phyloP scores from a whole-genome alignment of 2,113 vertebrate genomes.

The Macquaria ambigua region DNA sequence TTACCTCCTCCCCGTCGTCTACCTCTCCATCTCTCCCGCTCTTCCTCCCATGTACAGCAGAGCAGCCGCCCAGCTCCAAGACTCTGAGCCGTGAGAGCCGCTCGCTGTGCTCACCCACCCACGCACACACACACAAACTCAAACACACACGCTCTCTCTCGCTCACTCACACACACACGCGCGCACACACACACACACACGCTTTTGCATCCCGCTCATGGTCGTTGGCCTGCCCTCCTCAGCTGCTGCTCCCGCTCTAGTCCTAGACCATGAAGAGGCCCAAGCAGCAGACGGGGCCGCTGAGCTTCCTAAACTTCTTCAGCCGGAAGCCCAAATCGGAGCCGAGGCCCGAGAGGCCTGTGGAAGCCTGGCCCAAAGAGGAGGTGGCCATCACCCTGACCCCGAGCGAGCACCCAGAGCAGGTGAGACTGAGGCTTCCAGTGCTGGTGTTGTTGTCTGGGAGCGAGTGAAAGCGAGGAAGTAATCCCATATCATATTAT shows the following conservation, averaged over 20 bases:
- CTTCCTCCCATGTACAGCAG: slow-evolving; percentile 51
- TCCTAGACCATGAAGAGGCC: slow-evolving; percentile 85
- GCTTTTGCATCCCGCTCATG: slow-evolving; percentile 70
- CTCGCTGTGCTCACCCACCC: slow-evolving; percentile 35
- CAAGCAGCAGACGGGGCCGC: slow-evolving; percentile 79
- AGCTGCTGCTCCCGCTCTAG: slow-evolving; percentile 62
- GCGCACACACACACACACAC: slow-evolving; percentile 30
- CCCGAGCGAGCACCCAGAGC: slow-evolving; percentile 76
- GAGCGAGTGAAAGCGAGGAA: background rate
- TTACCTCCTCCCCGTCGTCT: slow-evolving; percentile 70
- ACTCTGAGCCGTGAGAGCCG: slow-evolving; percentile 60
- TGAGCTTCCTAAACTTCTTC: slow-evolving; percentile 86
- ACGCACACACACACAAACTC: background rate
- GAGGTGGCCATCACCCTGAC: slow-evolving; percentile 78
- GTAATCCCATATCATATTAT: background rate
- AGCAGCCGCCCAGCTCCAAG: slow-evolving; percentile 51
- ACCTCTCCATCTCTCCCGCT: slow-evolving; percentile 60
- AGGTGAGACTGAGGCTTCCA: slow-evolving; percentile 65
- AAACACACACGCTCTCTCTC: no score
- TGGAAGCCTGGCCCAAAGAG: slow-evolving; percentile 66
- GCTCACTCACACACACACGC: background rate
- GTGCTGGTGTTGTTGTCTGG: background rate
- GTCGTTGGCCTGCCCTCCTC: slow-evolving; percentile 70
- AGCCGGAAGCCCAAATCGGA: slow-evolving; percentile 84
- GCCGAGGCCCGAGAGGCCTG: slow-evolving; percentile 58